phyloP scores from a whole-genome alignment of 2,888 invertebrate genomes.

The Endotricha flammealis region DNA sequence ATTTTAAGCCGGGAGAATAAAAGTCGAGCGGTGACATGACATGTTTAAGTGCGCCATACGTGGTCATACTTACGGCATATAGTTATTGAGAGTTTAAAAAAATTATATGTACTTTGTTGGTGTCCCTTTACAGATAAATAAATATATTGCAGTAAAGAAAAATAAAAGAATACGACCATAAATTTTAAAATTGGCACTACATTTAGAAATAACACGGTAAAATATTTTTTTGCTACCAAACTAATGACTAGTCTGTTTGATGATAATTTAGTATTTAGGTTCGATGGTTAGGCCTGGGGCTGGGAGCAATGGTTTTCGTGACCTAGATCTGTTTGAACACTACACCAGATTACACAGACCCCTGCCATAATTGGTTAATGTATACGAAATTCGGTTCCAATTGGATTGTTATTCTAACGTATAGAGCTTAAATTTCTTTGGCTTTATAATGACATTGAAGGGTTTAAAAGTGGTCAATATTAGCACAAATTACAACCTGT shows the following conservation, averaged over 20 bases:
- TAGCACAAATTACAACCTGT: constrained; percentile 71
- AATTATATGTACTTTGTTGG: background rate
- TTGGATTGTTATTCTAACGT: constrained; percentile 17
- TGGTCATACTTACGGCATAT: too few relatives aligned
- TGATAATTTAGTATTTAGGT: constrained; percentile 68
- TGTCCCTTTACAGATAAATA: background rate
- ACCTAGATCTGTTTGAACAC: constrained; percentile 67
- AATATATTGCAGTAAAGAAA: background rate
- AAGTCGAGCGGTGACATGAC: too few relatives aligned
- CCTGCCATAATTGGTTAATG: constrained; percentile 23
- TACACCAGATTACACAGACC: constrained; percentile 38
- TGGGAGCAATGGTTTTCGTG: constrained; percentile 68
- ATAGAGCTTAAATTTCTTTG: constrained; percentile 31
- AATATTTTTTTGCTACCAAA: constrained; percentile 44
- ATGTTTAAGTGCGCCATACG: too few relatives aligned
- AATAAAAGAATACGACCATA: background rate
- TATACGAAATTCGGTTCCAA: constrained; percentile 22
- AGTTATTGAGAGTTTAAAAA: too few relatives aligned
- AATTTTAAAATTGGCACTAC: constrained; percentile 6
- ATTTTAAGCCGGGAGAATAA: too few relatives aligned
- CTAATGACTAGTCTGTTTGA: constrained; percentile 62
- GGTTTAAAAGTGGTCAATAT: constrained; percentile 36
- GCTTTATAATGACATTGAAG: constrained; percentile 19
- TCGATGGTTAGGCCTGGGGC: constrained; percentile 61
- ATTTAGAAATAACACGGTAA: constrained; percentile 1